These are phyloP conservation scores for Hypomesus transpacificus DNA, from an alignment of 2,113 vertebrate genomes.

Conservation along the genomic window DNA sequence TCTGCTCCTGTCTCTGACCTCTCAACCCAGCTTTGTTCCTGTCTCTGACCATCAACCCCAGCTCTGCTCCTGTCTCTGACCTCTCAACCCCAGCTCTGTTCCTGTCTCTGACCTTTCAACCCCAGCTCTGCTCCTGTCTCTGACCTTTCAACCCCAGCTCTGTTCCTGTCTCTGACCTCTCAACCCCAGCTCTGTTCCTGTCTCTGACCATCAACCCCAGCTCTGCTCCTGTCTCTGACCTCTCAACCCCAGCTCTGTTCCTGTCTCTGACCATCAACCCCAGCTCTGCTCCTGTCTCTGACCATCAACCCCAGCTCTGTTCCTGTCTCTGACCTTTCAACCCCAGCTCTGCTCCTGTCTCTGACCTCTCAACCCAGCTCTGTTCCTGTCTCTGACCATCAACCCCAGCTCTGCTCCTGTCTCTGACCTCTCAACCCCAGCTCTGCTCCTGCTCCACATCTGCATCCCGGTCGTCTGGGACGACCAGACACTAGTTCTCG, in stretches of 20 bases:
- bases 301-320: constrained; percentile 5
- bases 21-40: neutral
- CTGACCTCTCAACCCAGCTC: constrained; percentile 5
- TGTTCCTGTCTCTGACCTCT: neutral
- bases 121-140: no score
- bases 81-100: constrained; percentile 1
- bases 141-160: no score
- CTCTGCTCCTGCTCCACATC: neutral
- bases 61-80: neutral
- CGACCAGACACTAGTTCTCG: no score
- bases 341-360: no score
- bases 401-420: neutral
- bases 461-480: no score
- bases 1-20: neutral
- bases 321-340: no score
- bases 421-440: constrained; percentile 1
- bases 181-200: neutral
- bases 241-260: neutral
- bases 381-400: neutral
- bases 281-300: neutral
- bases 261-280: constrained; percentile 1
- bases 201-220: constrained; percentile 2
- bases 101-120: constrained; percentile 1
- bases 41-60: constrained; percentile 1
- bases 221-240: neutral